Evolutionary conservation across 2,113 vertebrate species (phyloP), one percentile per base, ranked within the genome.

Genomic region (Malurus cyaneus): DNA sequence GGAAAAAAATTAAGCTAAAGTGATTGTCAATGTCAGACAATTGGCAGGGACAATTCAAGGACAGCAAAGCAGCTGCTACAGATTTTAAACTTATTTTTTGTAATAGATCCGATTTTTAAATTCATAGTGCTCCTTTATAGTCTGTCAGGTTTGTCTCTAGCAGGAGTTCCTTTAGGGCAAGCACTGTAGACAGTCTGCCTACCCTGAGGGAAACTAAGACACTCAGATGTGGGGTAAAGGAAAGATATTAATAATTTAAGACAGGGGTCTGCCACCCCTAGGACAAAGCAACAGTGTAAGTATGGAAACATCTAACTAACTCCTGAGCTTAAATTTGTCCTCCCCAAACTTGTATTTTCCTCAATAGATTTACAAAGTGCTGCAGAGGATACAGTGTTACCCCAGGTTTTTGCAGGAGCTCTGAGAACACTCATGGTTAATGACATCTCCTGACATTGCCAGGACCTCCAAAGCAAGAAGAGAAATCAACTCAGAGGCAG

Each of bases 171-270:
- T 95, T 86, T 42, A 97, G 89, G 90, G 90, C 92, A 96, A 96
- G 92, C 25, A 76, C 47, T 79, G 90, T 88, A 97, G 79, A 94
- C 71, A 90, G 90, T 57, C 80, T 79, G 57, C 86, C 83, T 93
- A 74, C 92, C 90, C 95, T 93, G 82, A 96, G 90, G 94, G 85
- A 88, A 96, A 90, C 72, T 92, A 81, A 95, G 83, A 70, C 60
- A 78, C 56, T 91, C 93, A 90, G 88, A 96, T 88, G 90, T 84
- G 88, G 88, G 90, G 82, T 79, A 95, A 95, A 91, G 47, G 46
- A 88, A 92, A 89, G 36, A 78, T 83, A 96, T 94, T 83, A 94
- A 93, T 94, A 90, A 97, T 96, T 93, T 90, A 96, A 83, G 69
- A 88, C 87, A 78, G 19, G 34, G 92, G 91, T 67, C 82, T 80